Conservation (phyloP, 1,140 invertebrate species). For the Drosophila erecta region DNA sequence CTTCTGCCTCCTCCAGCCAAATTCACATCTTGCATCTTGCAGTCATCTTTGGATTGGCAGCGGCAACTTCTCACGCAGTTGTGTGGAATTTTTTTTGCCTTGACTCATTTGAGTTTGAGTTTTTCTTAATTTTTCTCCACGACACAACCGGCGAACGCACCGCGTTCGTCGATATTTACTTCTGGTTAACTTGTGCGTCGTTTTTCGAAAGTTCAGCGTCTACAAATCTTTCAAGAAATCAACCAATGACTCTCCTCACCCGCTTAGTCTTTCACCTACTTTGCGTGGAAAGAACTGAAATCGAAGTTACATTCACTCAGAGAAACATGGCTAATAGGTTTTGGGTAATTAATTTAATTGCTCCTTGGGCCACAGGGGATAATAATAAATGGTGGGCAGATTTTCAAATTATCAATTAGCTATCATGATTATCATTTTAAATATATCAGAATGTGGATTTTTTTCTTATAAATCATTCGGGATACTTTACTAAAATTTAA, state of each 20-base stretch:
- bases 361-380: too few species aligned
- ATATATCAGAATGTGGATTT: too few species aligned
- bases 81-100: constrained; percentile 68
- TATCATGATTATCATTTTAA: too few species aligned
- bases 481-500: too few species aligned
- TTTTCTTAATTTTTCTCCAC: constrained; percentile 73
- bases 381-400: too few species aligned
- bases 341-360: neutral
- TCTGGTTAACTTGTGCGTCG: constrained; percentile 61
- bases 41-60: constrained; percentile 21
- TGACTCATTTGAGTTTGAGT: constrained; percentile 80
- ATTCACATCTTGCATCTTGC: constrained; percentile 7
- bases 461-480: too few species aligned
- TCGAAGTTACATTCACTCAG: neutral
- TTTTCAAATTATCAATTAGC: too few species aligned
- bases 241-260: constrained; percentile 41
- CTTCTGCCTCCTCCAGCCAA: neutral
- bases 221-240: constrained; percentile 80
- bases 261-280: constrained; percentile 71
- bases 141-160: constrained; percentile 27
- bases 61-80: constrained; percentile 81
- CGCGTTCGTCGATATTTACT: constrained; percentile 75
- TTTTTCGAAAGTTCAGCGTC: constrained; percentile 77
- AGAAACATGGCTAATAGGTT: neutral
- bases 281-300: constrained; percentile 15